Percentiles rank a stretch among this genome's conserved stretches.
Evolutionary conservation across 2,888 invertebrate genomes (phyloP).

Genomic region (Stegana nigrithorax): DNA sequence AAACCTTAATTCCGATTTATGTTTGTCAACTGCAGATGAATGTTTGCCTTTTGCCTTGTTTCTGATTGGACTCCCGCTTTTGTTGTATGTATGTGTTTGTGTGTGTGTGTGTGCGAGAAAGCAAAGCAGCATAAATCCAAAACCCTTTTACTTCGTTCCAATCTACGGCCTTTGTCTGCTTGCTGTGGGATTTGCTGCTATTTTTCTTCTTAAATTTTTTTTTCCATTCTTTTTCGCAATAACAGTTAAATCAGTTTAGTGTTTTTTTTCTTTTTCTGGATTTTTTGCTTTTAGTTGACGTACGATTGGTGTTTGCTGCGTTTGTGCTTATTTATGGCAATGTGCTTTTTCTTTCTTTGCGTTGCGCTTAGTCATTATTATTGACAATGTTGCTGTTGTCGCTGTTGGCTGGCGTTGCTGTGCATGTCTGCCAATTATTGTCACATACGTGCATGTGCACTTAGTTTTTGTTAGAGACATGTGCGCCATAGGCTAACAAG

Average conservation of each 20-base stretch:
- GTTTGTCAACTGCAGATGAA: slow-evolving; percentile 14
- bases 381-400: no score
- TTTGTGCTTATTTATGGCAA: slow-evolving; percentile 1
- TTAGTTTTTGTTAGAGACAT: no score
- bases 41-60: slow-evolving; percentile 5
- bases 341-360: not conserved
- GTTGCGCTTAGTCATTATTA: no score
- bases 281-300: no score
- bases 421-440: slow-evolving; percentile 11
- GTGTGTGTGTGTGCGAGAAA: slow-evolving; percentile 1
- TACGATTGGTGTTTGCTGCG: not conserved
- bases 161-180: not conserved
- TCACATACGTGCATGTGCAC: not conserved
- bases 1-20: slow-evolving; percentile 18
- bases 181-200: not conserved
- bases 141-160: slow-evolving; percentile 1
- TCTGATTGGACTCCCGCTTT: not conserved
- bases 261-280: not conserved
- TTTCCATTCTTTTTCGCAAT: slow-evolving; percentile 1
- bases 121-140: no score
- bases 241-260: slow-evolving; percentile 8
- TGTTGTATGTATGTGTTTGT: not conserved
- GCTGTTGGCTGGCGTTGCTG: not conserved
- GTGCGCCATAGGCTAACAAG: no score
- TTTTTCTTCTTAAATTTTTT: not conserved